Conservation (phyloP, 2,113 vertebrate genomes). For the zebrafish (Danio rerio) region GRCz12tu NC_133182.1:66466501-66467000, state of each 20-base stretch:
- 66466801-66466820: too few relatives aligned
- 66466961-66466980: too few relatives aligned
- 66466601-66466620: neutral
- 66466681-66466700: neutral
- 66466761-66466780: too few relatives aligned
- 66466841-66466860: too few relatives aligned
- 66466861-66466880: too few relatives aligned
- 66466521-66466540: neutral
- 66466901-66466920: too few relatives aligned
- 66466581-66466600: neutral
- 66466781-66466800: too few relatives aligned
- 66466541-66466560: neutral
- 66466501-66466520: slow-evolving; percentile 6
- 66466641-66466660: neutral
- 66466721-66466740: neutral
- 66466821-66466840: too few relatives aligned
- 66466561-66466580: neutral
- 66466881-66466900: too few relatives aligned
- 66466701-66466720: neutral
- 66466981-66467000: too few relatives aligned
- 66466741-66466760: neutral
- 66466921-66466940: too few relatives aligned
- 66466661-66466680: neutral
- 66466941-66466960: too few relatives aligned
- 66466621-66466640: neutral